phyloP scores from a whole-genome alignment of 2,113 vertebrate species.

The Pomatostomus ruficeps region DNA sequence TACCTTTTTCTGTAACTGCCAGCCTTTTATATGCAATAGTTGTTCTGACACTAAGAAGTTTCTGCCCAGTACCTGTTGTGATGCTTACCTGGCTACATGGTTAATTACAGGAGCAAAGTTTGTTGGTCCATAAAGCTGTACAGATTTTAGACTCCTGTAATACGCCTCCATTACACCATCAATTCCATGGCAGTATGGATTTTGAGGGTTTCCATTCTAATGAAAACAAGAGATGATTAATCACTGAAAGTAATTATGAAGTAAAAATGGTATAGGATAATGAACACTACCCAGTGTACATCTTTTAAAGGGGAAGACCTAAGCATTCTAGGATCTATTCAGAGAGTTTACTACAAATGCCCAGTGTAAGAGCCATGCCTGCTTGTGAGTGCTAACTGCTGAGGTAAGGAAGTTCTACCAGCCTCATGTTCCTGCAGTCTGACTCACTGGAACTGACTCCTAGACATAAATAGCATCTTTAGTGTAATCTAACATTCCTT shows the following conservation, averaged over 20 bases:
- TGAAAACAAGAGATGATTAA: neutral
- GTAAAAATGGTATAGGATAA: neutral
- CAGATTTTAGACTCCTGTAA: slow-evolving; percentile 90
- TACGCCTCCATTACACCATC: slow-evolving; percentile 97
- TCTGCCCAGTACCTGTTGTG: neutral
- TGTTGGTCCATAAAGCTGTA: slow-evolving; percentile 92
- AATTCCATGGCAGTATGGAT: slow-evolving; percentile 93
- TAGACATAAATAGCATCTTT: neutral
- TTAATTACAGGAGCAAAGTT: slow-evolving; percentile 98
- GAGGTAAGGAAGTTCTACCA: neutral
- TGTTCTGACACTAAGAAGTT: neutral
- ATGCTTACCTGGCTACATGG: slow-evolving; percentile 90
- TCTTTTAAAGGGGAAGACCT: neutral
- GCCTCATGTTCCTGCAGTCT: neutral
- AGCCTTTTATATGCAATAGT: neutral
- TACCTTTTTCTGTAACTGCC: neutral
- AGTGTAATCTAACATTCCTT: neutral
- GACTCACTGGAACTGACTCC: neutral
- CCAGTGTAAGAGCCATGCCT: neutral
- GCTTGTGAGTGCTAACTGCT: neutral
- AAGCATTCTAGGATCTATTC: neutral
- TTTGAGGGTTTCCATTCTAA: slow-evolving; percentile 94
- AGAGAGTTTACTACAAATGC: neutral
- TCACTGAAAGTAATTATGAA: neutral
- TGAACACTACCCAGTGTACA: neutral